Base-by-base conservation (phyloP, 2,113 vertebrate species). In the Myotis yumanensis region DNA sequence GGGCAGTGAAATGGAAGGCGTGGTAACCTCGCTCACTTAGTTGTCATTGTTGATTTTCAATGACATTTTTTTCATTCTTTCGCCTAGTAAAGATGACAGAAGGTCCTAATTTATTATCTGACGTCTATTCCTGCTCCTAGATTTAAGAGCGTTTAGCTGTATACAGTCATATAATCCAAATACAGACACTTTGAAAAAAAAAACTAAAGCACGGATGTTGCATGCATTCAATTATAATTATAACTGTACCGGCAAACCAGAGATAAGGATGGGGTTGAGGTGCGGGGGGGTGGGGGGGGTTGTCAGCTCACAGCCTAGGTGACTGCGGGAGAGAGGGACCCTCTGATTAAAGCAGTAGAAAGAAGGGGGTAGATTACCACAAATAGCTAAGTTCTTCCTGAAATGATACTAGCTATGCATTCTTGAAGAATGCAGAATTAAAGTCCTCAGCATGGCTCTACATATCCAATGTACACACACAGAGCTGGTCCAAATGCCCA, bases 81-180 rank as follows among this genome's bases (percentile, higher is more conserved):
- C 95, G 90, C 96, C 96, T 96, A 97, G 93, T 97, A 97, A 97
- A 97, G 97, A 96, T 97, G 96, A 97, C 97, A 96, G 96, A 97
- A 97, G 96, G 93, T 97, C 95, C 95, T 96, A 97, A 96, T 97
- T 96, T 96, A 98, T 96, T 96, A 96, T 97, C 96, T 95, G 96
- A 97, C 0, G 43, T 93, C 95, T 96, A 96, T 82, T 96, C 87
- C 95, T 97, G 59, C 87, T 95, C 62, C 76, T 97, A 94, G 54
- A 98, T 95, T 95, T 93, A 97, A 97, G 96, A 97, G 79, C 32
- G 25, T 97, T 97, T 95, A 97, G 89, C 94, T 94, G 86, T 76
- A 96, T 59, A 96, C 81, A 97, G 82, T 95, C 88, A 97, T 48
- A 97, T 91, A 64, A 97, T 83, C 90, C 90, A 95, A 96, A 96